phyloP scores from a whole-genome alignment of 2,113 vertebrate species.

The Charina bottae region DNA sequence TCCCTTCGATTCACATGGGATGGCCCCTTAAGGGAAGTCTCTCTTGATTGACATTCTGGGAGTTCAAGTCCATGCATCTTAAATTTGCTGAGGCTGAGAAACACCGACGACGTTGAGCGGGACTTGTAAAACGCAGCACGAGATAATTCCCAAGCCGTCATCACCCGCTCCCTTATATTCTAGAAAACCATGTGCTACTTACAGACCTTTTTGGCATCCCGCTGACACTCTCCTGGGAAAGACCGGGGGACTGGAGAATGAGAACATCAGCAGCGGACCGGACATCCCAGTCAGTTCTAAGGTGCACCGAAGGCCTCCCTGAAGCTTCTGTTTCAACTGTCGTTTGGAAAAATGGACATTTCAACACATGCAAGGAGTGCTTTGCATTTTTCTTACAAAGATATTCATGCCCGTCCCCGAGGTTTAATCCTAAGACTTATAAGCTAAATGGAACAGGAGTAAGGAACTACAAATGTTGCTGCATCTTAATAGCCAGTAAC shows the following conservation, averaged over 20 bases:
- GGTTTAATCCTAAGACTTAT: too few relatives aligned
- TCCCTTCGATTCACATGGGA: too few relatives aligned
- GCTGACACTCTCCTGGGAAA: constrained; percentile 41
- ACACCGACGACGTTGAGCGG: too few relatives aligned
- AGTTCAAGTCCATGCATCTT: too few relatives aligned
- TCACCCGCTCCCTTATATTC: not conserved
- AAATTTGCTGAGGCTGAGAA: too few relatives aligned
- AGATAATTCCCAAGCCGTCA: constrained; percentile 21
- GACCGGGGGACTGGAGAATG: constrained; percentile 38
- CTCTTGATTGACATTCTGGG: too few relatives aligned
- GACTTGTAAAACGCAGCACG: constrained; percentile 23
- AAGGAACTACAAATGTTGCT: too few relatives aligned
- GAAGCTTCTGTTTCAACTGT: constrained; percentile 52
- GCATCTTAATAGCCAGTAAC: too few relatives aligned
- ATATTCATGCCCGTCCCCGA: not conserved
- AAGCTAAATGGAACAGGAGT: too few relatives aligned
- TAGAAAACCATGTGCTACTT: not conserved
- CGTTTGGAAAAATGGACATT: constrained; percentile 44
- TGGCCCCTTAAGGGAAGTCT: too few relatives aligned
- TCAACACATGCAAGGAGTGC: constrained; percentile 12
- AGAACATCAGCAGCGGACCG: not conserved
- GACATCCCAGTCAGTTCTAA: constrained; percentile 20
- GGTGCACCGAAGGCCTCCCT: constrained; percentile 48
- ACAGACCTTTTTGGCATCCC: constrained; percentile 70
- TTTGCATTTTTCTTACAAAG: not conserved